phyloP scores from a whole-genome alignment of 1,140 invertebrate genomes.

The Anagrus nilaparvatae region DNA sequence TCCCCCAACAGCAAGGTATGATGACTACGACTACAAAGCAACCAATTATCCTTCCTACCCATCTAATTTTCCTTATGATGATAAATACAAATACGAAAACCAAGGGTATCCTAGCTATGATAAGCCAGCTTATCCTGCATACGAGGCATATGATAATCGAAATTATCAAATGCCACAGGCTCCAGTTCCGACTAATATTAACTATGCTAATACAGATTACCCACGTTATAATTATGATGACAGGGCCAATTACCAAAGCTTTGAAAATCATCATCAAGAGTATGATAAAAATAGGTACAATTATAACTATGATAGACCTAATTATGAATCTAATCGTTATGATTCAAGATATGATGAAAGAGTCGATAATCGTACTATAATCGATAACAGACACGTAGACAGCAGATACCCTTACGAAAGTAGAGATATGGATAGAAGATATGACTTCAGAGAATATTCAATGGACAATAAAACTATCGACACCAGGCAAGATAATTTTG shows the following conservation, averaged over 20 bases:
- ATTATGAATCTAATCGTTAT: constrained; percentile 24
- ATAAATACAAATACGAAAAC: constrained; percentile 36
- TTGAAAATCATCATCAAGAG: constrained; percentile 21
- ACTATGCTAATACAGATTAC: constrained; percentile 29
- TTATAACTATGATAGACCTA: constrained; percentile 31
- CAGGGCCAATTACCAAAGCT: constrained; percentile 23
- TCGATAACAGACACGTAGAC: constrained; percentile 21
- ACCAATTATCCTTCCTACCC: constrained; percentile 41
- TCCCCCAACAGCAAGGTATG: constrained; percentile 18
- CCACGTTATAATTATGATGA: constrained; percentile 31
- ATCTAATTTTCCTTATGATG: constrained; percentile 40
- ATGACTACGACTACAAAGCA: constrained; percentile 40
- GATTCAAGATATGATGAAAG: constrained; percentile 13
- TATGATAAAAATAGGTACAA: constrained; percentile 32
- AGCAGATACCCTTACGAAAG: constrained; percentile 16
- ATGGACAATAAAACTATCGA: no score
- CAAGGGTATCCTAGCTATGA: constrained; percentile 26
- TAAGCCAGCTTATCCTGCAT: constrained; percentile 21
- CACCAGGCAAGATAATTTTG: no score
- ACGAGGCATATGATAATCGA: constrained; percentile 29
- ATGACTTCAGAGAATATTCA: no score
- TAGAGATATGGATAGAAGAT: constrained; percentile 23
- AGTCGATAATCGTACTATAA: constrained; percentile 22
- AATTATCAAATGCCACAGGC: constrained; percentile 22
- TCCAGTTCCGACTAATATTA: constrained; percentile 18